Evolutionary conservation across 1,140 invertebrate species (phyloP).

Genomic region (Rhopalosiphum padi): DNA sequence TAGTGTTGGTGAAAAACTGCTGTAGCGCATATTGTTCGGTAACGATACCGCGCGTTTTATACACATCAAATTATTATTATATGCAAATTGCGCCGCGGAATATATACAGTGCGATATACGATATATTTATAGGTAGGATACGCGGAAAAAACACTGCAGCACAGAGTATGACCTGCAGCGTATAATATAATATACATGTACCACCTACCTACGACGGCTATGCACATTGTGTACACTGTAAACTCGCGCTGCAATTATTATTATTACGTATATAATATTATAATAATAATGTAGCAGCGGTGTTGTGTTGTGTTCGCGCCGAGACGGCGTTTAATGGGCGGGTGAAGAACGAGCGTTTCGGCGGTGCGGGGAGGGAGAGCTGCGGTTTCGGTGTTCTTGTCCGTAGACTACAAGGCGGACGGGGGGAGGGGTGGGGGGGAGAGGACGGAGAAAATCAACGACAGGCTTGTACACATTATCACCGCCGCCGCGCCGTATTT

Average conservation of each 20-base stretch:
- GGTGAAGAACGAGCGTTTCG: background rate
- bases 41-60: background rate
- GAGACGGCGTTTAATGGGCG: background rate
- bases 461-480: slow-evolving; percentile 19
- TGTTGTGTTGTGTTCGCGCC: background rate
- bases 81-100: background rate
- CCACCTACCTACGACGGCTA: background rate
- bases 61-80: background rate
- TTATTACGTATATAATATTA: background rate
- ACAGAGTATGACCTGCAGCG: background rate
- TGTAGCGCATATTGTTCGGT: background rate
- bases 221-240: background rate
- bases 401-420: background rate
- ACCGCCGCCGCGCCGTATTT: background rate
- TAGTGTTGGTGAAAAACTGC: background rate
- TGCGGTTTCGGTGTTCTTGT: background rate
- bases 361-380: background rate
- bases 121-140: too few species aligned
- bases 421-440: too few species aligned
- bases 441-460: background rate
- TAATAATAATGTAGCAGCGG: background rate
- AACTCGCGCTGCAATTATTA: background rate
- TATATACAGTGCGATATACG: too few species aligned
- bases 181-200: background rate
- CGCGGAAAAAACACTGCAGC: background rate